Evolutionary conservation across 1,140 invertebrate genomes (phyloP), one percentile per base, ranked within the genome.

Genomic region (Sesamia nonagrioides): DNA sequence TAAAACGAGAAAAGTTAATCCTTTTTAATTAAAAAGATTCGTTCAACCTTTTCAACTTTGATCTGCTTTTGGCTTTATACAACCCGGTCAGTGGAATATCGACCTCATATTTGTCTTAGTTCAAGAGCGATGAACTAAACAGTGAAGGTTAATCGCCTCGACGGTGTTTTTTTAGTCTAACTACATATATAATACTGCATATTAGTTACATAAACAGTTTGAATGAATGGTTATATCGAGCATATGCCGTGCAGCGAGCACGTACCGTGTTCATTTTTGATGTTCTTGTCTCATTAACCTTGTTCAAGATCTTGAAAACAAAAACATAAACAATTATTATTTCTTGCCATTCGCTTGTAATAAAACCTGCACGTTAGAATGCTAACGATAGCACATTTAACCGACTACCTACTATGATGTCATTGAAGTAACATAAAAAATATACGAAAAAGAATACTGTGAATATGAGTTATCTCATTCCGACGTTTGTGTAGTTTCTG

Each of bases 51-150:
- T n/a, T n/a, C n/a, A n/a, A n/a, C n/a, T n/a, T 56, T 27, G 2
- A 27, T 27, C 21, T 56, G 27, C 18, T 27, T 8, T 0, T 3
- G 11, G 13, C 54, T 27, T 18, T 8, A 2, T 18, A 15, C n/a
- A 56, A 8, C 15, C 54, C 4, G 54, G 54, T 56, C 11, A 27
- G 18, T 56, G 27, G 18, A 56, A 56, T 56, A 56, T 2, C 11
- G 8, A 27, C 21, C 18, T 56, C 54, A 9, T 8, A 13, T 56
- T 33, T 56, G 21, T 27, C 35, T 63, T 17, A 40, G 56, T 33
- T 58, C 17, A 63, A 63, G 17, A 35, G n/a, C 60, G 42, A 42
- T 63, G 60, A 63, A 63, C 60, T 63, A 5, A 63, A n/a, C 35
- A 63, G 35, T 42, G 37, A 40, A 63, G 42, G 37, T 33, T 42